phyloP scores from a whole-genome alignment of 1,140 invertebrate species.

The Drosophila novamexicana region DNA sequence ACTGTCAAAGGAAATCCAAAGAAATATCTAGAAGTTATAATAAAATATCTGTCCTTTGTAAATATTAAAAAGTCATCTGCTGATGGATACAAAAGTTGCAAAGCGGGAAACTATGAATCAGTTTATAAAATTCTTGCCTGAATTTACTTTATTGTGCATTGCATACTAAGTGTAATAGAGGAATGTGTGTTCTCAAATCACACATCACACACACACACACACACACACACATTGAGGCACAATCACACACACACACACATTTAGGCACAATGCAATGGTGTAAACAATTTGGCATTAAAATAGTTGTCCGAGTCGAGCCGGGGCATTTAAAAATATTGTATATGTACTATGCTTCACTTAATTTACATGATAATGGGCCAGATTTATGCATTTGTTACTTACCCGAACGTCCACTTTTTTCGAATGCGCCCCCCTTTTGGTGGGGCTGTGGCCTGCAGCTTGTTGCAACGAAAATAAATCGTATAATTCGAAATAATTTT shows the following conservation, averaged over 20 bases:
- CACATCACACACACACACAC: not conserved
- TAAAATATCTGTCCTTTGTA: too few species aligned
- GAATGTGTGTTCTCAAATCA: too few species aligned
- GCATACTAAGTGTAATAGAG: too few species aligned
- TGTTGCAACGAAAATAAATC: slow-evolving; percentile 64
- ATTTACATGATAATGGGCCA: slow-evolving; percentile 65
- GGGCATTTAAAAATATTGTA: slow-evolving; percentile 59
- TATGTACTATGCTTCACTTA: slow-evolving; percentile 47
- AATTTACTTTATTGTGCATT: too few species aligned
- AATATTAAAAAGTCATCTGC: too few species aligned
- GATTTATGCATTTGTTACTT: slow-evolving; percentile 53
- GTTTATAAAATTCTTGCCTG: not conserved
- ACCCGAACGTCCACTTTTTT: slow-evolving; percentile 41
- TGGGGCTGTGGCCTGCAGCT: slow-evolving; percentile 7
- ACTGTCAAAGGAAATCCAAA: too few species aligned
- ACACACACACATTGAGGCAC: not conserved
- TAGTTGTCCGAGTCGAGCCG: slow-evolving; percentile 31
- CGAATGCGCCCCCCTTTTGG: slow-evolving; percentile 6
- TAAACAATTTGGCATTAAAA: slow-evolving; percentile 57
- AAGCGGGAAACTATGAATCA: not conserved
- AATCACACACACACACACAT: not conserved
- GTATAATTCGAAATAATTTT: slow-evolving; percentile 72
- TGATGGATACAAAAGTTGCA: not conserved
- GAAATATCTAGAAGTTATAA: too few species aligned
- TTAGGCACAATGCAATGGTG: slow-evolving; percentile 21